Percentiles rank a stretch among this genome's conserved stretches.
Conservation (phyloP, 2,797 vertebrate species). For the Pseudochirops cupreus region DNA sequence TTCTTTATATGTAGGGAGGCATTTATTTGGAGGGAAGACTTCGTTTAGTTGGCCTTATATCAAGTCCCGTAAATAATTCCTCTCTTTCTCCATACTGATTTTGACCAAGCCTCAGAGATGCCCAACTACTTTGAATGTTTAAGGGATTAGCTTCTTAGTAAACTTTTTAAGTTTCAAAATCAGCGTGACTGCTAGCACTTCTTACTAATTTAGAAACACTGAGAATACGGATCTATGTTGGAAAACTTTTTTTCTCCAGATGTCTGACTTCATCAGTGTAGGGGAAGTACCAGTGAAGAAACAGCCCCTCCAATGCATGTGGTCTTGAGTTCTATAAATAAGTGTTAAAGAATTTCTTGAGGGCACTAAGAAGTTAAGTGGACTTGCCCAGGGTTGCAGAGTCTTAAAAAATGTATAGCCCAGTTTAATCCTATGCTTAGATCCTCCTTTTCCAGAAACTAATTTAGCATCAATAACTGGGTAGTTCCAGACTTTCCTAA, state of each 20-base stretch:
- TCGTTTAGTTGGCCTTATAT: too few relatives aligned
- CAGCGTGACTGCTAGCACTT: neutral
- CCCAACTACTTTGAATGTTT: neutral
- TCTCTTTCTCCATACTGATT: neutral
- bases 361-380: neutral
- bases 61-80: neutral
- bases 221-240: neutral
- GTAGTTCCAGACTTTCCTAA: neutral
- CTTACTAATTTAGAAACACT: neutral
- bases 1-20: neutral
- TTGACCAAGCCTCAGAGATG: neutral
- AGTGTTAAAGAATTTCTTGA: neutral
- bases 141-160: neutral
- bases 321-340: neutral
- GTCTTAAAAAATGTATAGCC: neutral
- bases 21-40: neutral
- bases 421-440: neutral
- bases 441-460: neutral
- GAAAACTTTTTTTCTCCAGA: neutral
- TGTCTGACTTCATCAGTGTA: neutral
- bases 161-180: neutral
- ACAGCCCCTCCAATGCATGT: neutral
- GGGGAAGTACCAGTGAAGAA: neutral
- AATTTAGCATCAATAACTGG: neutral
- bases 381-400: neutral